These are phyloP conservation scores for Catostylus mosaicus DNA, from an alignment of 30 jellyfish, hydroid and myxozoan species.

Conservation along the genomic window DNA sequence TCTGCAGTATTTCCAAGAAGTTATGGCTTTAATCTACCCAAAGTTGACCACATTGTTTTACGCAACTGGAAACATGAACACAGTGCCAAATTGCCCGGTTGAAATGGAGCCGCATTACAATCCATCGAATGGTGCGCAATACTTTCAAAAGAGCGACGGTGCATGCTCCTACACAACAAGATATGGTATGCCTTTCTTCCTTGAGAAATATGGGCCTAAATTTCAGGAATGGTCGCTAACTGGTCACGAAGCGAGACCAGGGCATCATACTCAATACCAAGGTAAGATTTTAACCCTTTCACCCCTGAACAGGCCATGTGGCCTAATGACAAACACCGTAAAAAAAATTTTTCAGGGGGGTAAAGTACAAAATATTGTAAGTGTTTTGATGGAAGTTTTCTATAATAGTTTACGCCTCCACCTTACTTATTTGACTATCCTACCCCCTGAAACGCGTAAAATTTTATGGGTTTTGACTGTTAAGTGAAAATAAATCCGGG, in stretches of 20 bases:
- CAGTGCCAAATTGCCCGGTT: slow-evolving; percentile 96
- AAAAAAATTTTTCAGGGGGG: too few relatives aligned
- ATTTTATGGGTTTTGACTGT: too few relatives aligned
- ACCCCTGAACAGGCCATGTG: too few relatives aligned
- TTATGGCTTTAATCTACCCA: slow-evolving; percentile 80
- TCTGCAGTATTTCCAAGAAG: slow-evolving; percentile 65
- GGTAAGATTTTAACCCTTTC: too few relatives aligned
- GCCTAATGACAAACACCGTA: too few relatives aligned
- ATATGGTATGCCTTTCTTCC: slow-evolving; percentile 90
- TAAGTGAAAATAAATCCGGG: too few relatives aligned
- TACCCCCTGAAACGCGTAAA: too few relatives aligned
- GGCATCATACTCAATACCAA: slow-evolving; percentile 91
- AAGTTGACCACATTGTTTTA: slow-evolving; percentile 58
- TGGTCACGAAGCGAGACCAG: slow-evolving; percentile 99
- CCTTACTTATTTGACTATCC: too few relatives aligned
- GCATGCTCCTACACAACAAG: slow-evolving; percentile 73
- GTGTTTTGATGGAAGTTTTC: too few relatives aligned
- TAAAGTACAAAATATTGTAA: too few relatives aligned
- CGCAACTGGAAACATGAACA: slow-evolving; percentile 85
- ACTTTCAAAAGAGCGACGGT: slow-evolving; percentile 77
- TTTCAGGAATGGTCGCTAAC: slow-evolving; percentile 97
- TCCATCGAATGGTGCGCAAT: slow-evolving; percentile 95
- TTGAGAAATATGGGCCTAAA: slow-evolving; percentile 94
- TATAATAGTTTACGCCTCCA: too few relatives aligned
- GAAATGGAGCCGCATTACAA: slow-evolving; percentile 90